Conservation (phyloP, 2,888 invertebrate species). For the Polyommatus iphigenia region DNA sequence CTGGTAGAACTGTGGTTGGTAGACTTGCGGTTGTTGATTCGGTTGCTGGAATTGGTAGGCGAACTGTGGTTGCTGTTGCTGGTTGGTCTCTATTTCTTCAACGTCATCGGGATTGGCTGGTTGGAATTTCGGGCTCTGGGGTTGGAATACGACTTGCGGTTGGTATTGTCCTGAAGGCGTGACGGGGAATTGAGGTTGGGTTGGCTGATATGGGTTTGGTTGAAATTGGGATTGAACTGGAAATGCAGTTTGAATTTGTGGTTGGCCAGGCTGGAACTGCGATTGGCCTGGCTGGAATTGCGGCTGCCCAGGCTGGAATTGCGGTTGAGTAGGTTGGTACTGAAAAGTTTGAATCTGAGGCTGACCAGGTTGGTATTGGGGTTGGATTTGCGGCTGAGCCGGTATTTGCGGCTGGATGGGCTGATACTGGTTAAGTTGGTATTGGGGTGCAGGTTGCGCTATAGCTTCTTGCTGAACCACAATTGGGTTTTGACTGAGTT, state of each 20-base stretch:
- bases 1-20: conserved; percentile 45
- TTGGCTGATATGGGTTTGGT: conserved; percentile 33
- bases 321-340: conserved; percentile 39
- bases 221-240: conserved; percentile 41
- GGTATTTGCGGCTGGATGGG: conserved; percentile 46
- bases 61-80: conserved; percentile 45
- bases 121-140: conserved; percentile 35
- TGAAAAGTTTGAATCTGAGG: conserved; percentile 34
- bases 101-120: conserved; percentile 37
- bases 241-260: conserved; percentile 39
- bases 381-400: conserved; percentile 41
- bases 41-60: conserved; percentile 43
- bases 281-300: conserved; percentile 29
- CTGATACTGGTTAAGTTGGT: conserved; percentile 47
- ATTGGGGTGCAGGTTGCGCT: conserved; percentile 45
- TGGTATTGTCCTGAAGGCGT: conserved; percentile 36
- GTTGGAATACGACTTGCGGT: conserved; percentile 33
- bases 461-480: conserved; percentile 48
- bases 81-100: conserved; percentile 41
- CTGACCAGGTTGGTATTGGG: conserved; percentile 48
- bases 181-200: conserved; percentile 2
- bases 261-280: conserved; percentile 39
- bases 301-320: conserved; percentile 42
- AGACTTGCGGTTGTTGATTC: conserved; percentile 33
- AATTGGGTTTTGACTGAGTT: conserved; percentile 44